Conservation (phyloP, 2,888 invertebrate species). For the Drosophila vallismaia region DNA sequence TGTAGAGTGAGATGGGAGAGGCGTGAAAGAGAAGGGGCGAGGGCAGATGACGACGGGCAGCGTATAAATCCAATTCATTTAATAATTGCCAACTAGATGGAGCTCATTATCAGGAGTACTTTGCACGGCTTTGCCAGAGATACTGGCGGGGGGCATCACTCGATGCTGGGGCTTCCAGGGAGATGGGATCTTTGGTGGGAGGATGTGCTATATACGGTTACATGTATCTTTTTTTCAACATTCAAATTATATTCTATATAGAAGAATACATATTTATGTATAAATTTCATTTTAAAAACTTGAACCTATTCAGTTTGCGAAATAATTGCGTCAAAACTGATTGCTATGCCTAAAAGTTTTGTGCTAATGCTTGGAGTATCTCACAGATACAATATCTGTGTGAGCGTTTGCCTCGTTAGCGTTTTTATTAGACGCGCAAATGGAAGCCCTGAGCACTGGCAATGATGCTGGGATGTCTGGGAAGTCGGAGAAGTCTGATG, state of each 20-base stretch:
- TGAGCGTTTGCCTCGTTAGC: constrained; percentile 68
- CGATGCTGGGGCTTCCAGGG: constrained; percentile 2
- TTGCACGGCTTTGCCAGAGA: constrained; percentile 74
- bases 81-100: constrained; percentile 83
- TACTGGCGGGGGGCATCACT: constrained; percentile 6
- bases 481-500: constrained; percentile 14
- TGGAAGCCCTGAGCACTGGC: constrained; percentile 58
- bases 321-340: constrained; percentile 54
- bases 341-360: constrained; percentile 68
- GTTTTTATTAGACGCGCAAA: constrained; percentile 74
- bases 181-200: constrained; percentile 7
- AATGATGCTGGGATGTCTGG: constrained; percentile 4
- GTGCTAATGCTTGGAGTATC: constrained; percentile 53
- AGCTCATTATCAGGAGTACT: constrained; percentile 82
- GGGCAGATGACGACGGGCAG: constrained; percentile 39
- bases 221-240: not conserved
- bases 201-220: constrained; percentile 6
- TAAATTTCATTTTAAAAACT: not conserved
- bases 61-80: constrained; percentile 83
- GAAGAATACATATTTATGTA: no score
- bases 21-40: not conserved
- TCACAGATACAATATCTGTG: constrained; percentile 26
- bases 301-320: no score
- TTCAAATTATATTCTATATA: no score
- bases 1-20: constrained; percentile 4